These are phyloP conservation scores for Enteromius thamalakanensis DNA, from an alignment of 2,797 vertebrate species.

Conservation along the genomic window DNA sequence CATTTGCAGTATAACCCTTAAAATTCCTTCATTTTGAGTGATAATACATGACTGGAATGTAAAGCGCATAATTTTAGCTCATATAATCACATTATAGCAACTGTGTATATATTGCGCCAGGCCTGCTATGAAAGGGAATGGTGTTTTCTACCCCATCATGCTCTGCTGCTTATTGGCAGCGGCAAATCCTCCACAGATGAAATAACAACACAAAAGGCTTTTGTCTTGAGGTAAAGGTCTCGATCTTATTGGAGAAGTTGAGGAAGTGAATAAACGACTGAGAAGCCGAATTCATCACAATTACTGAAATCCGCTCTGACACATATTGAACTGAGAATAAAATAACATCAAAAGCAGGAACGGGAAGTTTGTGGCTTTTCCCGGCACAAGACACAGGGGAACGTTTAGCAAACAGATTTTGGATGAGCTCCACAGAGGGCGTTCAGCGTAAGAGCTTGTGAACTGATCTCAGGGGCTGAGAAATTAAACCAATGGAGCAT, in stretches of 20 bases:
- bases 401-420: constrained; percentile 49
- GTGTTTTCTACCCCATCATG: constrained; percentile 52
- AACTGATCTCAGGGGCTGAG: constrained; percentile 42
- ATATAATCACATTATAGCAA: background rate
- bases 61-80: background rate
- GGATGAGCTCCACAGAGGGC: constrained; percentile 30
- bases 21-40: background rate
- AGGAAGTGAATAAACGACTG: constrained; percentile 2
- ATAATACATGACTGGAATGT: background rate
- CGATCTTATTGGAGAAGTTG: background rate
- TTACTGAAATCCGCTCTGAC: constrained; percentile 6
- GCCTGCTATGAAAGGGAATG: constrained; percentile 7
- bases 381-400: constrained; percentile 43
- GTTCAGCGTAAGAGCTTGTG: constrained; percentile 37
- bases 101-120: background rate
- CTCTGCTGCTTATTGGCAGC: constrained; percentile 40
- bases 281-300: background rate
- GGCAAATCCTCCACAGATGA: constrained; percentile 45
- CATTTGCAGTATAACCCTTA: background rate
- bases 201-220: constrained; percentile 12
- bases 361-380: constrained; percentile 26
- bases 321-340: constrained; percentile 19
- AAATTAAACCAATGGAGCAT: constrained; percentile 41
- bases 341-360: constrained; percentile 53
- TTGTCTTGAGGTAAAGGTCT: constrained; percentile 31